Evolutionary conservation across 2,113 vertebrate species (phyloP).

Genomic region (Bagarius yarrelli): DNA sequence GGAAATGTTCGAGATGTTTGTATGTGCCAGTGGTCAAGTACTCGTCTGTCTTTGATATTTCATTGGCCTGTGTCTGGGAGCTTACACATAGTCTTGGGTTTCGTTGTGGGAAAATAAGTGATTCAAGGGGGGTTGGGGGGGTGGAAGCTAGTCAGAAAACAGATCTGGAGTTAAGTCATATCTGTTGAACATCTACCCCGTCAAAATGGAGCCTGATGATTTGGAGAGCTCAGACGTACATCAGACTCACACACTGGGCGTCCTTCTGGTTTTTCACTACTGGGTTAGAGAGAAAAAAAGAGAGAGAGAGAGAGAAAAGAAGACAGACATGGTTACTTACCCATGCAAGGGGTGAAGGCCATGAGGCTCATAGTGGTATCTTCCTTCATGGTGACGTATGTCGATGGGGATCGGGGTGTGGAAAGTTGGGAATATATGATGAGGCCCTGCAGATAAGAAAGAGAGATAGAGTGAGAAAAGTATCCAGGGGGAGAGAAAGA

Average conservation of each 20-base stretch:
- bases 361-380: constrained; percentile 93
- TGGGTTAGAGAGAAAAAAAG: background rate
- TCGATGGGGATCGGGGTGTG: constrained; percentile 93
- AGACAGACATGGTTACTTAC: constrained; percentile 71
- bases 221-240: background rate
- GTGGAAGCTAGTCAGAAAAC: background rate
- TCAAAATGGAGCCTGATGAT: background rate
- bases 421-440: constrained; percentile 88
- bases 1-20: constrained; percentile 50
- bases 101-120: background rate
- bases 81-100: constrained; percentile 7
- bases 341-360: constrained; percentile 84
- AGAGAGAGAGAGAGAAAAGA: background rate
- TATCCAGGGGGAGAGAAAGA: constrained; percentile 23
- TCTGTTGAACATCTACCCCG: constrained; percentile 1
- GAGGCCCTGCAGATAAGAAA: constrained; percentile 74
- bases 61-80: constrained; percentile 42
- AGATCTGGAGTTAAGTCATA: background rate
- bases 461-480: constrained; percentile 36
- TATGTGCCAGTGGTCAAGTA: constrained; percentile 44
- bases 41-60: constrained; percentile 56
- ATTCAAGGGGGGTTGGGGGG: background rate
- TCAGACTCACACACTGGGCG: background rate
- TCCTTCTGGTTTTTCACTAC: background rate
- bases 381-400: constrained; percentile 91